Percentiles rank a stretch among this genome's conserved stretches.
phyloP scores from a whole-genome alignment of 2,797 vertebrate species.

The Aplochiton taeniatus region DNA sequence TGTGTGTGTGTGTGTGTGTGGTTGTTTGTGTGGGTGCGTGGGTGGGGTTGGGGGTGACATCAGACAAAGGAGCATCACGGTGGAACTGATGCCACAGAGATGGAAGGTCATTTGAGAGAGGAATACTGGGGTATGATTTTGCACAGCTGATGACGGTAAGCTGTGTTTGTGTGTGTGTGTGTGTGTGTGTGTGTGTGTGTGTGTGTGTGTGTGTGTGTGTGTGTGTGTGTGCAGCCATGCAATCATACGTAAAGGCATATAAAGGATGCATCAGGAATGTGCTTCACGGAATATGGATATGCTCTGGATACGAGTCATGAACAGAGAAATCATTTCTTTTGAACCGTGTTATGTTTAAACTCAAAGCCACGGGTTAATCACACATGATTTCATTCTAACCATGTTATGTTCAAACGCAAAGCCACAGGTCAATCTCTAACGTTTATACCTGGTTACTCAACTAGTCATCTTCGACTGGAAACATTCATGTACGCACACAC shows the following conservation, averaged over 20 bases:
- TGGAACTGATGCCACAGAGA: too few species aligned
- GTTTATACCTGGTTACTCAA: too few species aligned
- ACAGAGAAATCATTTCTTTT: too few species aligned
- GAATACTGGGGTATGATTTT: too few species aligned
- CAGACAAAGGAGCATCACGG: too few species aligned
- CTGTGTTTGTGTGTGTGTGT: not conserved
- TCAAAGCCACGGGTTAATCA: too few species aligned
- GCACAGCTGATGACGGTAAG: too few species aligned
- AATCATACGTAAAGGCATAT: constrained; percentile 19
- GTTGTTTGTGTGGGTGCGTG: not conserved
- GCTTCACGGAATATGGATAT: not conserved
- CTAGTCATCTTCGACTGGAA: too few species aligned
- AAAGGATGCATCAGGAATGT: constrained; percentile 53
- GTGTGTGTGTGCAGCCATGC: constrained; percentile 31
- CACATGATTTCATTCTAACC: too few species aligned
- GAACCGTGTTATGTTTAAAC: not conserved
- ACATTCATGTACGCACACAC: not conserved
- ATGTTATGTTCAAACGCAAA: not conserved
- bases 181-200: not conserved
- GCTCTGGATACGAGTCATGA: too few species aligned
- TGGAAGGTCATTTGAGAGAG: too few species aligned
- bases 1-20: not conserved
- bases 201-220: constrained; percentile 46
- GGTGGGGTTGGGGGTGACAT: too few species aligned
- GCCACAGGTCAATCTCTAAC: not conserved